Base-by-base conservation (phyloP, 2,797 vertebrate genomes). In the Scolopax bukidnonensis region DNA sequence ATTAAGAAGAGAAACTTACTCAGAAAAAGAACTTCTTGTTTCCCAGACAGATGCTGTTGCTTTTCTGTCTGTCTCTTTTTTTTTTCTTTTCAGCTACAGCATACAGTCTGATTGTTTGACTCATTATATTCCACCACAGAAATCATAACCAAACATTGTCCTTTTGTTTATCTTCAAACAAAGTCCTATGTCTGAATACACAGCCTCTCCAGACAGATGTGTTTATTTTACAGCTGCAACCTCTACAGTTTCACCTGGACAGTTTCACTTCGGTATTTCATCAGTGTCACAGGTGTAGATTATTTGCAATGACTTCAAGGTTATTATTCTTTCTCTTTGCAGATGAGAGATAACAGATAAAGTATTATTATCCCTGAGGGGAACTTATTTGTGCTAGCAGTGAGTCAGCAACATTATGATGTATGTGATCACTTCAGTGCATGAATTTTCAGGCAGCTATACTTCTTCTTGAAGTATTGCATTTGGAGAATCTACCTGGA, bases 21-120 rank as follows among this genome's bases (percentile, higher is more conserved):
- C 65, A 51, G 32, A 74, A 87, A 90, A 91, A 15, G 82, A 94
- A 95, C 84, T 96, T 88, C 78, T 89, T 95, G 54, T 97, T 97
- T 96, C 84, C 92, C 75, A 92, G 54, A 86, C 54, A 87, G 71
- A 94, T 61, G 38, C 63, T 4, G 0, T 19, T 5, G 70, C 12
- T 32, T 30, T 90, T 64, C 60, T 40, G 8, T 48, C 12, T 77
- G 3, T 48, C 1, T 45, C 30, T 17, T 41, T 86, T 81, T 17
- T 77, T 91, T 27, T 14, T 50, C 24, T 56, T 82, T 16, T 45
- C 40, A 86, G 27, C 56, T 76, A 30, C 56, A 74, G 43, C 38
- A 67, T 40, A 33, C 27, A 33, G 9, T 50, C 6, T 45, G 8
- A 10, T 64, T 90, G 68, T 85, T 89, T 82, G 43, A 63, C 30